Conservation (phyloP, 2,113 vertebrate species). For the Seriola rivoliana region DNA sequence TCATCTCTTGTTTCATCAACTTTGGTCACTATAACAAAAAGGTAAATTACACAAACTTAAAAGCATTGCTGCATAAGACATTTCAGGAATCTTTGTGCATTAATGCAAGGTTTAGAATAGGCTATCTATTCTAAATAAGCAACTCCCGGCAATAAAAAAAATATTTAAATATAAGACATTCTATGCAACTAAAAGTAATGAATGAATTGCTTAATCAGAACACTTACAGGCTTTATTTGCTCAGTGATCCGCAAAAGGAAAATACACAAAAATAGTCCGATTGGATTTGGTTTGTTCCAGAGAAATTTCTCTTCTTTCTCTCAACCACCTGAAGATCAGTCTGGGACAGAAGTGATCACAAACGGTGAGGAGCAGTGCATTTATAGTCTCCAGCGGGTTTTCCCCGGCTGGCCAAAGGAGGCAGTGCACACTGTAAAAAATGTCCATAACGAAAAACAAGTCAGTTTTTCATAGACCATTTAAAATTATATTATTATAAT, state of each 20-base stretch:
- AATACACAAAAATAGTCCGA: conserved; percentile 32
- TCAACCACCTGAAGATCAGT: not conserved
- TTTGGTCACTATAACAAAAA: not conserved
- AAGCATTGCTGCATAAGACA: not conserved
- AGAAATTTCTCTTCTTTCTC: not conserved
- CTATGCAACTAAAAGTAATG: not conserved
- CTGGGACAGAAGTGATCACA: not conserved
- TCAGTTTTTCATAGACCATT: not conserved
- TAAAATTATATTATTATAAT: no score
- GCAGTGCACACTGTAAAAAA: conserved; percentile 21
- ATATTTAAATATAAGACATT: not conserved
- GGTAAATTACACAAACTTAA: not conserved
- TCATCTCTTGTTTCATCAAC: not conserved
- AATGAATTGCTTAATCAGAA: not conserved
- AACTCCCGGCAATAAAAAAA: not conserved
- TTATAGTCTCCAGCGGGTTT: conserved; percentile 33
- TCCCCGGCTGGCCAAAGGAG: conserved; percentile 2
- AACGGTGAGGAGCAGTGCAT: no score
- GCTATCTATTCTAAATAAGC: not conserved
- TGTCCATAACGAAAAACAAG: not conserved
- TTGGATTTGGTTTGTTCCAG: not conserved
- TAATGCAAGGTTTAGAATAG: not conserved
- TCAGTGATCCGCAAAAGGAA: conserved; percentile 30
- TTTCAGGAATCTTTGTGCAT: not conserved
- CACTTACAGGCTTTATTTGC: conserved; percentile 62